A percentile compares a stretch with the other conserved stretches of the same genome.
These are phyloP conservation scores for Zoroaster sp. DNA, from an alignment of 53 echinoderm and acorn worm species.

Conservation along the genomic window DNA sequence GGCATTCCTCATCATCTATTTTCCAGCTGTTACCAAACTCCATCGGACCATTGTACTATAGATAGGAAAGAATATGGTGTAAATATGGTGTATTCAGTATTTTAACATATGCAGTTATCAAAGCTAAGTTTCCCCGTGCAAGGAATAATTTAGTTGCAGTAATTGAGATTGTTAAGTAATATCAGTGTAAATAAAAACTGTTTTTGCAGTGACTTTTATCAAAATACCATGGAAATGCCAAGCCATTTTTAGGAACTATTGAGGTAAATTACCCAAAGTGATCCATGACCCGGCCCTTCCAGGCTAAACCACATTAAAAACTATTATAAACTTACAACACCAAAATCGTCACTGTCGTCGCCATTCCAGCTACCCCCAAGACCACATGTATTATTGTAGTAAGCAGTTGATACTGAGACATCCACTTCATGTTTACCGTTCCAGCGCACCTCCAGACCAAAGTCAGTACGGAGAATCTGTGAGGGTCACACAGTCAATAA, in stretches of 20 bases:
- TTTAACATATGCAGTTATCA: no score
- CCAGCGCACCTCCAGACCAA: conserved; percentile 41
- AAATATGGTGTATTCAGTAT: background rate
- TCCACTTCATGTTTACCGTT: conserved; percentile 18
- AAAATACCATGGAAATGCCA: no score
- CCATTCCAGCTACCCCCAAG: conserved; percentile 46
- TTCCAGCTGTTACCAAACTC: conserved; percentile 49
- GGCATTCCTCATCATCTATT: conserved; percentile 17
- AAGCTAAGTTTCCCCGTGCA: no score
- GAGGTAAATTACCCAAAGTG: no score
- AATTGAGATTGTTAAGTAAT: no score
- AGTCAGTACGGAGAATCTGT: conserved; percentile 3
- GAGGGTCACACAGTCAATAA: no score
- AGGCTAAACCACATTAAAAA: background rate
- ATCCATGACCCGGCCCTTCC: no score
- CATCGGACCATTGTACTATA: background rate
- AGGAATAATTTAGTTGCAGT: no score
- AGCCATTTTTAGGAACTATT: no score
- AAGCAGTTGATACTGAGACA: background rate
- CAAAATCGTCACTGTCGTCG: conserved; percentile 12
- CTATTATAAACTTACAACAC: background rate
- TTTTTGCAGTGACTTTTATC: no score
- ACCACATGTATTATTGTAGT: conserved; percentile 20
- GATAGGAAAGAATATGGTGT: background rate
- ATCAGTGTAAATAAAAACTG: no score